Conservation (phyloP, 2,113 vertebrate genomes). For the Emberiza fucata region DNA sequence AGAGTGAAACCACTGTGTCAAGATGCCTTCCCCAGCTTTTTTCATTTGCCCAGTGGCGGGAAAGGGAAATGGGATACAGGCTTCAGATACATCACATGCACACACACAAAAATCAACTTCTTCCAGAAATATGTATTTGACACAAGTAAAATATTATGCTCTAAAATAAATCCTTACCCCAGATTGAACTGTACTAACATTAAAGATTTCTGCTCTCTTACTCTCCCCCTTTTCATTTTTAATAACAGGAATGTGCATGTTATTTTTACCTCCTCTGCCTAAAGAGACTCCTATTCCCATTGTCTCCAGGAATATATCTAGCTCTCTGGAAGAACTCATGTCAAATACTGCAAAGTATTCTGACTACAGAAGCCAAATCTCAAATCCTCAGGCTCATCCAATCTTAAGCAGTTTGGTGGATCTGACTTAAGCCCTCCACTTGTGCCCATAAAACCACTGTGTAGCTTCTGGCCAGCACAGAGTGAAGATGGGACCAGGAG, state of each 20-base stretch:
- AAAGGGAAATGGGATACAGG: neutral
- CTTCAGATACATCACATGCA: neutral
- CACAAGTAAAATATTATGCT: neutral
- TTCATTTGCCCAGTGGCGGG: neutral
- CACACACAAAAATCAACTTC: neutral
- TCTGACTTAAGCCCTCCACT: neutral
- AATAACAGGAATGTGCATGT: conserved; percentile 16
- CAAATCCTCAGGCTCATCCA: neutral
- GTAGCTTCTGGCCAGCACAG: neutral
- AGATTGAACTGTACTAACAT: neutral
- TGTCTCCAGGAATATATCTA: conserved; percentile 3
- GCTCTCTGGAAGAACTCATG: neutral
- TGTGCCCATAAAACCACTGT: neutral
- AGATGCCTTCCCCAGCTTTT: neutral
- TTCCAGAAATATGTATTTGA: neutral
- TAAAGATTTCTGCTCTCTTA: neutral
- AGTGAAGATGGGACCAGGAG: neutral
- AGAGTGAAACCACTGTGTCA: conserved; percentile 40
- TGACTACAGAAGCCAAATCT: neutral
- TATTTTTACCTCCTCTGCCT: conserved; percentile 36
- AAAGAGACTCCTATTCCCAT: neutral
- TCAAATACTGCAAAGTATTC: conserved; percentile 2
- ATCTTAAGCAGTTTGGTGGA: neutral
- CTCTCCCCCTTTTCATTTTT: neutral
- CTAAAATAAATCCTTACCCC: neutral